These are phyloP conservation scores for Luffia ferchaultella DNA, from an alignment of 2,888 invertebrate species.

Conservation along the genomic window DNA sequence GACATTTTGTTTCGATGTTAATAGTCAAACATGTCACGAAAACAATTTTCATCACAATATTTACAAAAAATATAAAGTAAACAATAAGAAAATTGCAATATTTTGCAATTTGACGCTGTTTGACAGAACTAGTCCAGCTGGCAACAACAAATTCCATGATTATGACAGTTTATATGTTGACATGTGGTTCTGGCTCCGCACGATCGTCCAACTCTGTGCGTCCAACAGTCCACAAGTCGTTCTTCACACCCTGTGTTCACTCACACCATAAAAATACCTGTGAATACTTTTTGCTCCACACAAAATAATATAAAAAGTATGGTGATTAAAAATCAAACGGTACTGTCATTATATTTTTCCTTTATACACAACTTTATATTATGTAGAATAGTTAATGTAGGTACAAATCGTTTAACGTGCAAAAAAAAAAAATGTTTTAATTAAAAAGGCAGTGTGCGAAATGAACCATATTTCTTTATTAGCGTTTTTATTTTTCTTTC, in stretches of 20 bases:
- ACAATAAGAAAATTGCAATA: constrained; percentile 55
- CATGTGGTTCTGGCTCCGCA: no score
- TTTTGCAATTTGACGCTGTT: constrained; percentile 54
- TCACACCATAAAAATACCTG: background rate
- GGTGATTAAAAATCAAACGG: background rate
- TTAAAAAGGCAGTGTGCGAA: background rate
- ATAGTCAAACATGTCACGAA: constrained; percentile 38
- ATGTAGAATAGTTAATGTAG: background rate
- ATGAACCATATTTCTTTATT: background rate
- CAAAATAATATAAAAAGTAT: background rate
- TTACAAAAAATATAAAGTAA: constrained; percentile 32
- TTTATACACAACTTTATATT: background rate
- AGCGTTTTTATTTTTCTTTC: background rate
- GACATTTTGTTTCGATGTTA: constrained; percentile 56
- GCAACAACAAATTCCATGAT: constrained; percentile 55
- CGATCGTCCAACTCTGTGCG: no score
- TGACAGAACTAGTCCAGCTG: constrained; percentile 59
- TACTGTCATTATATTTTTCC: background rate
- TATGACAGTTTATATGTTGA: background rate
- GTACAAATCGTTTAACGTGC: background rate
- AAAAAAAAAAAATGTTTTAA: background rate
- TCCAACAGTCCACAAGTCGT: background rate
- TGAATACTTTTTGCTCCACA: background rate
- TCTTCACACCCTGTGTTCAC: background rate
- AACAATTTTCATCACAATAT: constrained; percentile 22